Evolutionary conservation across 2,113 vertebrate species (phyloP).

Genomic region (Anoura caudifer): DNA sequence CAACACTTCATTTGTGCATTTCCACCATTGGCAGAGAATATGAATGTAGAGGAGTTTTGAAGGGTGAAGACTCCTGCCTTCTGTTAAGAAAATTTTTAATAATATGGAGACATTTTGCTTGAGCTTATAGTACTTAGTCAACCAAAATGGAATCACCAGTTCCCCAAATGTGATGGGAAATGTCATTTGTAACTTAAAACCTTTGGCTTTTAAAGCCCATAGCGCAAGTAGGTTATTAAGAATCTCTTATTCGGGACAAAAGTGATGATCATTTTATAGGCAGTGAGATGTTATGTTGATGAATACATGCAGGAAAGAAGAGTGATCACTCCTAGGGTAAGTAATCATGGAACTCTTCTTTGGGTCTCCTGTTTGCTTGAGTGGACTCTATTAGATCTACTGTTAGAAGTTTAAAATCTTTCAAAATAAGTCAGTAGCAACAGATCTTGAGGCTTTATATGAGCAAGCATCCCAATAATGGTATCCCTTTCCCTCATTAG

Average conservation of each 20-base stretch:
- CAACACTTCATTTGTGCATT: background rate
- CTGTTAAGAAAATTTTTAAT: constrained; percentile 21
- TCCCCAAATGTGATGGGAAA: constrained; percentile 12
- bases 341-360: background rate
- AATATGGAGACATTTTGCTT: constrained; percentile 9
- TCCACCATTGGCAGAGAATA: background rate
- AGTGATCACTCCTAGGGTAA: background rate
- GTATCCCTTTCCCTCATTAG: background rate
- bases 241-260: constrained; percentile 19
- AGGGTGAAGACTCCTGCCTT: background rate
- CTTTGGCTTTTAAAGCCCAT: background rate
- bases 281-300: background rate
- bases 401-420: background rate
- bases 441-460: background rate
- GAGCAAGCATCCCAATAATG: background rate
- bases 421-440: background rate
- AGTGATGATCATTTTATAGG: background rate
- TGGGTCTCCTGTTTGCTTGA: background rate
- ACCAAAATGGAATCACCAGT: constrained; percentile 13
- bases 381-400: background rate
- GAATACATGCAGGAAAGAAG: background rate
- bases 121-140: background rate
- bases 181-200: constrained; percentile 1
- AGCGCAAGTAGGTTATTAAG: background rate
- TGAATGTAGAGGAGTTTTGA: background rate